phyloP scores from a whole-genome alignment of 2,113 vertebrate species.

The Macaca fascicularis region DNA sequence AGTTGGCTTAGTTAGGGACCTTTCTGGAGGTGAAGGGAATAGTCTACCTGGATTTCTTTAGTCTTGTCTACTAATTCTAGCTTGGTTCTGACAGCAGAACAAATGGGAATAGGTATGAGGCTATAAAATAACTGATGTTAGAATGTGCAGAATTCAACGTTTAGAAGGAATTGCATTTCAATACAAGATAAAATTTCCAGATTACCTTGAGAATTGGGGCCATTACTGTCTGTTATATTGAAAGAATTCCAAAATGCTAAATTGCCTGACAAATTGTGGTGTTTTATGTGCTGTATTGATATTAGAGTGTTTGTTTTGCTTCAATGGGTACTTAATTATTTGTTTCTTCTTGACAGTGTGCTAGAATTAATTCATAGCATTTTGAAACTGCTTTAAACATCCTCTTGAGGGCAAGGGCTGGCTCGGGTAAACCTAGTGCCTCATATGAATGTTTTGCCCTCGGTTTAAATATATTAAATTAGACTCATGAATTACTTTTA shows the following conservation, averaged over 20 bases:
- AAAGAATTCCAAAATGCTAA: constrained; percentile 51
- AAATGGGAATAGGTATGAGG: constrained; percentile 19
- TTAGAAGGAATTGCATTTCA: constrained; percentile 53
- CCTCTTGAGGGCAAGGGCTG: constrained; percentile 2
- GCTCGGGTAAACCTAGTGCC: not conserved
- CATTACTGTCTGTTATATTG: constrained; percentile 59
- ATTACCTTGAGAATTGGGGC: constrained; percentile 69
- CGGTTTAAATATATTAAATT: constrained; percentile 51
- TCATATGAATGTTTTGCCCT: constrained; percentile 47
- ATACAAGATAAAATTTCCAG: constrained; percentile 65
- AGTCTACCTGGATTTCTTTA: constrained; percentile 9
- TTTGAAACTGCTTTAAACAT: constrained; percentile 38
- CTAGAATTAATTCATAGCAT: constrained; percentile 66
- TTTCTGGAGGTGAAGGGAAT: not conserved
- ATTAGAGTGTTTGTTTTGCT: constrained; percentile 63
- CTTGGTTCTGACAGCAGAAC: constrained; percentile 50
- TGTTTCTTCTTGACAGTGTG: constrained; percentile 64
- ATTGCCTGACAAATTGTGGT: constrained; percentile 57
- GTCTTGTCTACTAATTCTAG: not conserved
- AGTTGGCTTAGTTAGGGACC: not conserved
- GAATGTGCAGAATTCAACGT: constrained; percentile 53
- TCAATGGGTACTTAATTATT: constrained; percentile 68
- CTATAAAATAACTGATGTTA: constrained; percentile 54
- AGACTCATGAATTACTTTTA: constrained; percentile 36
- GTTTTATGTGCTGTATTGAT: constrained; percentile 47